Percentiles rank a stretch among this genome's conserved stretches.
phyloP scores from a whole-genome alignment of 2,113 vertebrate species.

The Hiodon tergisus region DNA sequence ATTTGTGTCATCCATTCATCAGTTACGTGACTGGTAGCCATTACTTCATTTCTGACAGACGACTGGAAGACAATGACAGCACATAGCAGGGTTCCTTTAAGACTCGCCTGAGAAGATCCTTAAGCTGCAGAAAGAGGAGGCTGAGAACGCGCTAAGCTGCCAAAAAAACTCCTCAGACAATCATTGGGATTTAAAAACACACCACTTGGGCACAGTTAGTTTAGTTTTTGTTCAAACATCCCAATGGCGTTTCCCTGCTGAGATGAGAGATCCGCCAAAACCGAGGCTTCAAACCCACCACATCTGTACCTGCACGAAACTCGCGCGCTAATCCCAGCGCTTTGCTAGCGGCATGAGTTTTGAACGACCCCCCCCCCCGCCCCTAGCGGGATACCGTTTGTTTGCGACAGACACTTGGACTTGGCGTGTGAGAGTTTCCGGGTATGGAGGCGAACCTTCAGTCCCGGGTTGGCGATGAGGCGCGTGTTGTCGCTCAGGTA shows the following conservation, averaged over 20 bases:
- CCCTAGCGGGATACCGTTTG: neutral
- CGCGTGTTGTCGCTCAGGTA: constrained; percentile 98
- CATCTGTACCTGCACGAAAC: no score
- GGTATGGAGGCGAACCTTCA: constrained; percentile 68
- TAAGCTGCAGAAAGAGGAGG: constrained; percentile 40
- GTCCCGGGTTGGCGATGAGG: constrained; percentile 93
- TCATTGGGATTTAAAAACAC: neutral
- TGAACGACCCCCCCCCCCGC: neutral
- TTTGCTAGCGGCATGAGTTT: no score
- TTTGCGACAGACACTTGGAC: neutral
- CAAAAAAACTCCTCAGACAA: constrained; percentile 14
- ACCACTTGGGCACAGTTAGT: no score
- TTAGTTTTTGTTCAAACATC: neutral
- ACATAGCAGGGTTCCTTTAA: constrained; percentile 62
- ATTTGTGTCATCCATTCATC: constrained; percentile 99
- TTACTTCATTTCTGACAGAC: constrained; percentile 98
- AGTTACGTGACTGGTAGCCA: constrained; percentile 99
- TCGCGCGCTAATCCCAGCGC: no score
- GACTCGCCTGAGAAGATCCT: constrained; percentile 50
- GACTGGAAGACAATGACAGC: constrained; percentile 75
- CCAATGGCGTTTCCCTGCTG: neutral
- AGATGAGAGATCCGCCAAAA: neutral
- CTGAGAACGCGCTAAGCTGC: constrained; percentile 19
- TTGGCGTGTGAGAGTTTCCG: constrained; percentile 22
- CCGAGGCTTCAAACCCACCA: neutral